Conservation (phyloP, 2,888 invertebrate species). For the Reticulitermes lucifugus region DNA sequence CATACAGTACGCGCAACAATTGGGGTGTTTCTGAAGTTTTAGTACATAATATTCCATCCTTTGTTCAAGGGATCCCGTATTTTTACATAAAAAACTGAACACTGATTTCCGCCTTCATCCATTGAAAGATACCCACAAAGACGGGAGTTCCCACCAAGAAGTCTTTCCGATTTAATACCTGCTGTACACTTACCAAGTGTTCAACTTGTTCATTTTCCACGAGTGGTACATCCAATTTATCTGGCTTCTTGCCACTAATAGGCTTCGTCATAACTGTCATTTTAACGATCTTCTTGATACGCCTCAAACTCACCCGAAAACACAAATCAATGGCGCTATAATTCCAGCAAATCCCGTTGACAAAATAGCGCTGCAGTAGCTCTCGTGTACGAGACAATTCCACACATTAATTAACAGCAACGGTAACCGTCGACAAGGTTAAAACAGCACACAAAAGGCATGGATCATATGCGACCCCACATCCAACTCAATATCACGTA, state of each 20-base stretch:
- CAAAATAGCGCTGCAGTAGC: conserved; percentile 36
- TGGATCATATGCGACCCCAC: too few species aligned
- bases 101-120: conserved; percentile 31
- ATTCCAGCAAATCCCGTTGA: conserved; percentile 20
- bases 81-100: not conserved
- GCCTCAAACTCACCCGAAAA: conserved; percentile 11
- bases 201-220: conserved; percentile 65
- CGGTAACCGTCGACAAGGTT: too few species aligned
- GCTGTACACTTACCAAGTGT: conserved; percentile 45
- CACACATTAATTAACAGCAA: too few species aligned
- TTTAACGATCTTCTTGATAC: conserved; percentile 55
- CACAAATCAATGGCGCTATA: conserved; percentile 41
- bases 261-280: conserved; percentile 88
- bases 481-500: too few species aligned
- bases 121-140: not conserved
- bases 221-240: conserved; percentile 75
- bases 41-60: too few species aligned
- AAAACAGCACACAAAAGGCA: not conserved
- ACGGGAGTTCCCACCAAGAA: not conserved
- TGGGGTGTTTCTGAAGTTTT: too few species aligned
- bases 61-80: too few species aligned
- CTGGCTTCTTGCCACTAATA: conserved; percentile 76
- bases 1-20: too few species aligned
- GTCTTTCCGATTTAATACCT: not conserved
- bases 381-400: not conserved